phyloP scores from a whole-genome alignment of 37 sponge, comb jelly and placozoan species.

The Aplysina aerophoba region DNA sequence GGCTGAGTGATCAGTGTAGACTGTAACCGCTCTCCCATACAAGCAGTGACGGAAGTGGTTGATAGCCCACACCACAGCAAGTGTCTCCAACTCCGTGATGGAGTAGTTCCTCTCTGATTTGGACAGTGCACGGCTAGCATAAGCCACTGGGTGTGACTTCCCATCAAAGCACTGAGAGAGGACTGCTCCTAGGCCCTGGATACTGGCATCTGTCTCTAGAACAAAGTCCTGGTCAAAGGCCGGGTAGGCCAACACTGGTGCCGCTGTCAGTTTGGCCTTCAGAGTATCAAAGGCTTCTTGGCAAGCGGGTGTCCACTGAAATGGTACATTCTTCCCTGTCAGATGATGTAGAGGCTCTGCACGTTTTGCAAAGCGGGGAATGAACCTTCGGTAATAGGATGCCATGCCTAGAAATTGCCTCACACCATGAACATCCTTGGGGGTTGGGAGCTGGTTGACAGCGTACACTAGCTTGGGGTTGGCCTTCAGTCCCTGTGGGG shows the following conservation, averaged over 20 bases:
- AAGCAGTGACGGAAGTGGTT: conserved; percentile 29
- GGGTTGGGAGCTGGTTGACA: conserved; percentile 31
- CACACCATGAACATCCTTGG: conserved; percentile 15
- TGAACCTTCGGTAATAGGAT: conserved; percentile 27
- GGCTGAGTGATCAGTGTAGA: conserved; percentile 45
- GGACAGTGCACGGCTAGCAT: conserved; percentile 37
- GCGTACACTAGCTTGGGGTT: background rate
- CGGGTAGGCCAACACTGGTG: conserved; percentile 39
- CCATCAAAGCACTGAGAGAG: conserved; percentile 26
- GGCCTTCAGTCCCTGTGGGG: conserved; percentile 20
- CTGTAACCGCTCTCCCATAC: conserved; percentile 21
- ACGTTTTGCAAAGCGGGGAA: background rate
- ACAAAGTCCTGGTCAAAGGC: conserved; percentile 23
- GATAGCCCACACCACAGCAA: conserved; percentile 50
- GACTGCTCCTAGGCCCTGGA: conserved; percentile 23
- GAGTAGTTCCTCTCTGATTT: conserved; percentile 35
- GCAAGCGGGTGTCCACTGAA: background rate
- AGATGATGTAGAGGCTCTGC: conserved; percentile 9
- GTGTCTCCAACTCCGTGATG: conserved; percentile 37
- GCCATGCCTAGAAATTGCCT: conserved; percentile 37
- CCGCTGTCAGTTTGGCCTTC: background rate
- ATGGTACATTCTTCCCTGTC: conserved; percentile 17
- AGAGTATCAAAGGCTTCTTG: conserved; percentile 15
- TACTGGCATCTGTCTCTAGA: conserved; percentile 56
- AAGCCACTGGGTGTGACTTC: conserved; percentile 17